Percentiles rank a stretch among this genome's conserved stretches.
Conservation (phyloP, 2,888 invertebrate genomes). For the Aleiodes leptofemur region DNA sequence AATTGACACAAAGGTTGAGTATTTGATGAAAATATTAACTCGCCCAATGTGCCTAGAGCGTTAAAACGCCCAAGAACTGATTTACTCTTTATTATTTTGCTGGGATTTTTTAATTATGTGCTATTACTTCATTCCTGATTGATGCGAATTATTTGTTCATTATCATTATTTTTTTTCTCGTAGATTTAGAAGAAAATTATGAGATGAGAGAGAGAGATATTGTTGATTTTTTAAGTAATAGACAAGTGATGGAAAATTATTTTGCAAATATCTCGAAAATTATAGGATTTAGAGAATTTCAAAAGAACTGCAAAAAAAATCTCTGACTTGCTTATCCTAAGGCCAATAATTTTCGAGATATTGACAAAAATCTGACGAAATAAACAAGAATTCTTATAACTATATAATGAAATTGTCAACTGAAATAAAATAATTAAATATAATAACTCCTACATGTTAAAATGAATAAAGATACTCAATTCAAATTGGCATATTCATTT, state of each 20-base stretch:
- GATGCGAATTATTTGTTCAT: background rate
- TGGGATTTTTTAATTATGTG: too few species aligned
- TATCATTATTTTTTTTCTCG: too few species aligned
- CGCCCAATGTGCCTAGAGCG: conserved; percentile 54
- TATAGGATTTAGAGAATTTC: too few species aligned
- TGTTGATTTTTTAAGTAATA: too few species aligned
- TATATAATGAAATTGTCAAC: conserved; percentile 19
- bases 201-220: too few species aligned
- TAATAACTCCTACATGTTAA: conserved; percentile 65
- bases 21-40: conserved; percentile 56
- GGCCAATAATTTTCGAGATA: too few species aligned
- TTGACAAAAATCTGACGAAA: too few species aligned
- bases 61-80: too few species aligned
- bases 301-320: conserved; percentile 10
- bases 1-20: conserved; percentile 51
- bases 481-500: conserved; percentile 6
- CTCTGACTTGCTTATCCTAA: background rate
- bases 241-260: too few species aligned
- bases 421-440: conserved; percentile 56
- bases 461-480: conserved; percentile 56
- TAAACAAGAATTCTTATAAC: conserved; percentile 5
- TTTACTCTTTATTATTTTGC: too few species aligned
- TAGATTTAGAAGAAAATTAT: too few species aligned
- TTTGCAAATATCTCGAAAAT: too few species aligned
- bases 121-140: background rate